Base-by-base conservation (phyloP, 2,113 vertebrate genomes). In the Calypte anna region DNA sequence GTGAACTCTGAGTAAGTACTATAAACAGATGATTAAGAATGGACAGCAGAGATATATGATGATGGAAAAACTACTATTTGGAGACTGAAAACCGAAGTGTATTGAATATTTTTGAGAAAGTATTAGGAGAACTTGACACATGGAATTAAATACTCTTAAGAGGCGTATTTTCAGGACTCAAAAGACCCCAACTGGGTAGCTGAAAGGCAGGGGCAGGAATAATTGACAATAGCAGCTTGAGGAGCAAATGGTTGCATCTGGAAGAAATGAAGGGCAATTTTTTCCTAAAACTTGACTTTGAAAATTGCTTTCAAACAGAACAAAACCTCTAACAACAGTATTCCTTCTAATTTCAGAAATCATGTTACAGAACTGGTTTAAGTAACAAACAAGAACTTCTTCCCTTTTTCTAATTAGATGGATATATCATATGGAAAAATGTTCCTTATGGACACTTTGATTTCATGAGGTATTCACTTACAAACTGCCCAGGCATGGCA, bases 251-350 rank as follows among this genome's bases (percentile, higher is more conserved):
- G 19, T 75, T 84, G 82, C 94, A 95, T 97, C 96, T 97, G 95
- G 91, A 97, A 97, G 88, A 91, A 97, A 97, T 95, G 93, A 97
- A 88, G 96, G 63, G 28, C 72, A 93, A 96, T 95, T 97, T 96
- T 95, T 82, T 72, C 91, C 73, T 90, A 82, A 77, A 97, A 94
- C 43, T 94, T 97, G 80, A 84, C 88, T 98, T 97, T 97, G 91
- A 97, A 97, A 95, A 95, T 87, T 95, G 72, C 36, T 95, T 96
- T 96, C 85, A 86, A 92, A 91, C 36, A 77, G 73, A 96, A 82
- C 27, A 88, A 92, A 61, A 27, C 38, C 50, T 79, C 59, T 82
- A 92, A 93, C 62, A 93, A 81, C 62, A 91, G 48, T 93, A 75
- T 85, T 82, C 53, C 93, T 94, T 68, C 70, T 74, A 88, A 92